Base-by-base conservation (phyloP, 2,888 invertebrate genomes). In the Diploptera punctata region DNA sequence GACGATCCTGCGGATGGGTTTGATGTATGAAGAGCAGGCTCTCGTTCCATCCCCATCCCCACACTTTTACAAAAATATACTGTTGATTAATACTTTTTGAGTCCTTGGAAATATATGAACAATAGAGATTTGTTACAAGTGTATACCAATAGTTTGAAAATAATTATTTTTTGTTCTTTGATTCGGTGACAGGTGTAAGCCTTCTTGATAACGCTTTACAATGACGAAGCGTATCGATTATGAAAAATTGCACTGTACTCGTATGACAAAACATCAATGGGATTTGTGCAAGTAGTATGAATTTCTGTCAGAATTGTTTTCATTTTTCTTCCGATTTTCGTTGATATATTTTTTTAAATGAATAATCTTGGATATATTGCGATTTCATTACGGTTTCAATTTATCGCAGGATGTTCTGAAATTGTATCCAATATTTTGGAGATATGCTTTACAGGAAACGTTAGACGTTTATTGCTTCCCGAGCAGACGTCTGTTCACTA, bases 1-100 rank as follows among this genome's bases (percentile, higher is more conserved):
- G 71, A 71, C 71, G 65, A 71, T 65, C 65, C 61, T 61, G 31
- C 44, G 65, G 65, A 65, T 65, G 65, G 65, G n/a, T 65, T n/a
- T 65, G 65, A 65, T 65, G 24, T 65, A 65, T 65, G 65, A 24
- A 65, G 65, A 26, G 65, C n/a, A n/a, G n/a, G n/a, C n/a, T n/a
- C n/a, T n/a, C n/a, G n/a, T n/a, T n/a, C n/a, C n/a, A n/a, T n/a
- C 65, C 24, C 44, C 16, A 44, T 43, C n/a, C n/a, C n/a, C n/a
- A n/a, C n/a, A n/a, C n/a, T n/a, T n/a, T n/a, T n/a, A n/a, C n/a
- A n/a, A 65, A 44, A 65, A 65, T 65, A 44, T 47, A 47, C 47
- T 65, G 65, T 65, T 65, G 47, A 65, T 65, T 65, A 65, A 65
- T 65, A 65, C 65, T 24, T 65, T 26, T 44, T n/a, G n/a, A 24